A percentile compares a stretch with the other conserved stretches of the same genome.
Conservation (phyloP, 1,140 invertebrate species). For the Laodelphax striatellus region DNA sequence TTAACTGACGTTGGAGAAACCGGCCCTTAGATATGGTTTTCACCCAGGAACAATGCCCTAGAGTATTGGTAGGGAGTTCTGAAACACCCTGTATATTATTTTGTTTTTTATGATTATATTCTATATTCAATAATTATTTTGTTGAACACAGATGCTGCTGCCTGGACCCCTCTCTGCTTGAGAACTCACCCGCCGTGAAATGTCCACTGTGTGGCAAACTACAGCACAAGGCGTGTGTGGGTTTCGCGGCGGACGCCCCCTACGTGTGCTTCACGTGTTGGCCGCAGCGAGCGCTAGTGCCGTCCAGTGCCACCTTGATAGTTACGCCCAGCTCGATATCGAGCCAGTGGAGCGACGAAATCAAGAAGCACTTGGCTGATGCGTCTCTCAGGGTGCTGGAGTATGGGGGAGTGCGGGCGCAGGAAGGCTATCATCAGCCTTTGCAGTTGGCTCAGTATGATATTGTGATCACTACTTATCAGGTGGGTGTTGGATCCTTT, state of each 20-base stretch:
- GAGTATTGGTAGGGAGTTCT: no score
- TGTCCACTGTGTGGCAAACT: constrained; percentile 43
- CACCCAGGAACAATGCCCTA: no score
- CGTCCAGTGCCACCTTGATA: constrained; percentile 54
- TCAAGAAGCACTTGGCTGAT: constrained; percentile 47
- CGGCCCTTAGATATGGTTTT: no score
- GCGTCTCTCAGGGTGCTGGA: constrained; percentile 41
- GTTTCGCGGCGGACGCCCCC: constrained; percentile 33
- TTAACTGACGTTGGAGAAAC: no score
- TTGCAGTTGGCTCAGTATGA: constrained; percentile 50
- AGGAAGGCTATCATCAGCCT: constrained; percentile 50
- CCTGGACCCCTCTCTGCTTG: not conserved
- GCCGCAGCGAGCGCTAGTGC: constrained; percentile 34
- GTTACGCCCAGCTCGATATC: constrained; percentile 56
- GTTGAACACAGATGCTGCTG: no score
- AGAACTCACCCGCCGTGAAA: constrained; percentile 29
- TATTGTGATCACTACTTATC: constrained; percentile 63
- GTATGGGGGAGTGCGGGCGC: constrained; percentile 40
- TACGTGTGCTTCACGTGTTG: constrained; percentile 51
- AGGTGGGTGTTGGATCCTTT: no score
- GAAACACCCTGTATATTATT: no score
- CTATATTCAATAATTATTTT: no score
- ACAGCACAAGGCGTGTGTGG: constrained; percentile 50
- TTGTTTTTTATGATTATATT: no score
- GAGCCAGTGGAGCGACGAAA: constrained; percentile 25